These are phyloP conservation scores for Urophycis tenuis DNA, from an alignment of 2,797 vertebrate species.

Conservation along the genomic window DNA sequence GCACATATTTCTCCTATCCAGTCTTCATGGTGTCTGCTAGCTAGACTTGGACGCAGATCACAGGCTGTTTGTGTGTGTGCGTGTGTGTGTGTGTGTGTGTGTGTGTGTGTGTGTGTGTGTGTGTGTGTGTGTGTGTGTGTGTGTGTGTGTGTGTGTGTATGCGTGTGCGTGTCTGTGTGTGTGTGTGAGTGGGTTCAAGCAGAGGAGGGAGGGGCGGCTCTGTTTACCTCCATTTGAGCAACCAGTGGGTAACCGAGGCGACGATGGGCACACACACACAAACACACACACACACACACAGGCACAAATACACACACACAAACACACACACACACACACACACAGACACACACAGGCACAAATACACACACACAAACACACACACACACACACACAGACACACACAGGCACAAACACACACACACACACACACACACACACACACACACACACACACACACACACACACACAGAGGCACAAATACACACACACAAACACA, in stretches of 20 bases:
- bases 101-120: not conserved
- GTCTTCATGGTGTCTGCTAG: slow-evolving; percentile 26
- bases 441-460: not conserved
- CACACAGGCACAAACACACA: slow-evolving; percentile 1
- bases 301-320: no score
- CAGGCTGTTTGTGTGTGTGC: slow-evolving; percentile 7
- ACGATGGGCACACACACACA: not conserved
- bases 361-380: no score
- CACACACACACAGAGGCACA: no score
- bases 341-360: no score
- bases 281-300: no score
- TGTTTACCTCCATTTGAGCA: slow-evolving; percentile 16
- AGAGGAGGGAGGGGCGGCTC: slow-evolving; percentile 23
- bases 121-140: not conserved
- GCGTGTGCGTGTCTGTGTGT: slow-evolving; percentile 6
- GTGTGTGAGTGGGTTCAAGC: slow-evolving; percentile 12
- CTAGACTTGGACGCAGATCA: slow-evolving; percentile 36
- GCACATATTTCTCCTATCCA: not conserved
- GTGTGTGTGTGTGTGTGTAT: slow-evolving; percentile 5
- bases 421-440: not conserved
- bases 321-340: no score
- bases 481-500: no score
- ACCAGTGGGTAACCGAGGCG: not conserved
- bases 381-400: no score
- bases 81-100: slow-evolving; percentile 8